Conservation (phyloP, 2,113 vertebrate species). For the Mystacornis crossleyi region DNA sequence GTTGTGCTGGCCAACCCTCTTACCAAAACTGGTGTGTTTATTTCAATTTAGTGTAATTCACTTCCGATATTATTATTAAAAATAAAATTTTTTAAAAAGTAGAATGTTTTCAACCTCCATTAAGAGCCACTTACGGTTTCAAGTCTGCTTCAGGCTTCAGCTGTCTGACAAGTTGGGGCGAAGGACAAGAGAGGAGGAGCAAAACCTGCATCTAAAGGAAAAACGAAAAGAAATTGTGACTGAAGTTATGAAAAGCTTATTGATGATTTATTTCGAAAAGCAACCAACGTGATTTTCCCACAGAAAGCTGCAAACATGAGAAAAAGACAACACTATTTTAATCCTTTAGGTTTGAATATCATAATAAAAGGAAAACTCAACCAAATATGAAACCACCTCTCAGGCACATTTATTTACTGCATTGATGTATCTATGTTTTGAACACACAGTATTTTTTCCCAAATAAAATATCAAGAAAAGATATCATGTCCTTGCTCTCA, state of each 20-base stretch:
- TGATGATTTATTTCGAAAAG: neutral
- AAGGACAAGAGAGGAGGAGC: neutral
- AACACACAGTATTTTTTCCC: neutral
- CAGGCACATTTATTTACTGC: neutral
- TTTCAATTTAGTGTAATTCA: neutral
- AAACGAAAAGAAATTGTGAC: neutral
- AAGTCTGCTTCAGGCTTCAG: neutral
- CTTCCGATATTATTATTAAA: rapidly evolving
- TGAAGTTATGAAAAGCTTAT: neutral
- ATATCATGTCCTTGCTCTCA: neutral
- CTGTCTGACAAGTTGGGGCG: neutral
- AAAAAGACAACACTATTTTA: neutral
- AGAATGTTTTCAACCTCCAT: neutral
- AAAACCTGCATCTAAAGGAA: neutral
- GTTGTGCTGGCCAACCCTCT: neutral
- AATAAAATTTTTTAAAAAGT: neutral
- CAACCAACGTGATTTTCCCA: neutral
- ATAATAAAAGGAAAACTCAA: neutral
- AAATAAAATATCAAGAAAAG: neutral
- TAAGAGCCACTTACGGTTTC: neutral
- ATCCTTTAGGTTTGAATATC: neutral
- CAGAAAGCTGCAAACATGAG: rapidly evolving
- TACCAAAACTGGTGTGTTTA: neutral
- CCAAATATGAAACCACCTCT: neutral
- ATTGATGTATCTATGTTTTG: rapidly evolving